Percentiles rank a stretch among this genome's conserved stretches.
Evolutionary conservation across 2,797 vertebrate species (phyloP).

Genomic region (Acipenser ruthenus): DNA sequence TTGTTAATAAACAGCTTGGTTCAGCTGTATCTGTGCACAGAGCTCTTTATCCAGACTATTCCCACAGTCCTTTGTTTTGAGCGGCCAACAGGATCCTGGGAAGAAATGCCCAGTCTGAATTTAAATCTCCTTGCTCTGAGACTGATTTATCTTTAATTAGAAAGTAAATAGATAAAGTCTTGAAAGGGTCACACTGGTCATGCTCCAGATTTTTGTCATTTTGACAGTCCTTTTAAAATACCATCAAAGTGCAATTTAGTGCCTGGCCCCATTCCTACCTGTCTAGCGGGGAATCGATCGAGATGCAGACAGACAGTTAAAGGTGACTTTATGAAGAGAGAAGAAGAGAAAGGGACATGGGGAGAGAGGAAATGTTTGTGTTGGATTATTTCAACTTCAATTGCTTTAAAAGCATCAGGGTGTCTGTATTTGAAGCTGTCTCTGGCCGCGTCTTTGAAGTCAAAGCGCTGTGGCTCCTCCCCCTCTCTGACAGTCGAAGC

Average conservation of each 20-base stretch:
- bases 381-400: too few relatives aligned
- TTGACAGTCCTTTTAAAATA: neutral
- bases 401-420: too few relatives aligned
- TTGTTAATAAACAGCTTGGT: too few relatives aligned
- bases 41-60: too few relatives aligned
- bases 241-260: constrained; percentile 9
- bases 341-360: neutral
- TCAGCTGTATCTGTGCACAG: too few relatives aligned
- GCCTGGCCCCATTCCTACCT: neutral
- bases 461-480: neutral
- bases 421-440: too few relatives aligned
- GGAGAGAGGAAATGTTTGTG: neutral
- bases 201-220: too few relatives aligned
- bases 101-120: neutral
- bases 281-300: constrained; percentile 5
- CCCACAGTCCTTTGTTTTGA: too few relatives aligned
- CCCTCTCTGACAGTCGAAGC: neutral
- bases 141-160: constrained; percentile 1
- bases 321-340: neutral
- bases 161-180: neutral
- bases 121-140: neutral
- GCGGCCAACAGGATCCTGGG: neutral
- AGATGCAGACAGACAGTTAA: neutral
- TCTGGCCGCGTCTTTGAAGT: too few relatives aligned
- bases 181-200: neutral